Evolutionary conservation across 2,113 vertebrate species (phyloP), one percentile per base, ranked within the genome.

Genomic region (Numenius arquata): DNA sequence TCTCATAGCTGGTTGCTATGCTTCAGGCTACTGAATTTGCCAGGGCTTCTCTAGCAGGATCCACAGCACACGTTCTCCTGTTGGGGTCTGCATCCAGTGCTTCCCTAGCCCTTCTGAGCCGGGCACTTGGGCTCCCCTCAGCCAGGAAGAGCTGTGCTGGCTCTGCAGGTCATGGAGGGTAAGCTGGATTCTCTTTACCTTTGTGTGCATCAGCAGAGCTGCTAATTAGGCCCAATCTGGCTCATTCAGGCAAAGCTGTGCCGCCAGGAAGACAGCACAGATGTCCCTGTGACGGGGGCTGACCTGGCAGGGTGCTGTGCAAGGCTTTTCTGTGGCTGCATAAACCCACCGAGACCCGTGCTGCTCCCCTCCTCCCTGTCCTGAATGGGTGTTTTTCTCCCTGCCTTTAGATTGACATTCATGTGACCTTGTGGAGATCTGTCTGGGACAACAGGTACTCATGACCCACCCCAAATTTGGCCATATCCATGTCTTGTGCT

Each of bases 151-250:
- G 40, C 92, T 78, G 68, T 90, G 88, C 92, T 96, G 78, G 95
- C 92, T 96, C 96, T 90, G 89, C 93, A 89, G 96, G 96, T 96
- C 96, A 96, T 38, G 70, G 88, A 95, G 96, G 95, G 95, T 96
- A 96, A 96, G 96, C 95, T 97, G 95, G 96, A 96, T 96, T 97
- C 96, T 88, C 94, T 88, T 76, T 94, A 94, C 96, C 96, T 96
- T 77, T 94, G 88, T 95, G 92, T 93, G 92, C 92, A 92, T 92
- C 93, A 96, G 96, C 95, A 96, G 95, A 97, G 92, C 95, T 95
- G 83, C 88, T 97, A 96, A 97, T 97, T 96, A 97, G 95, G 83
- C 83, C 96, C 93, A 92, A 94, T 94, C 96, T 93, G 96, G 79
- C 90, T 97, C 95, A 66, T 96, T 96, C 83, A 94, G 86, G 90